phyloP scores from a whole-genome alignment of 2,113 vertebrate species.

The Pseudopipra pipra region DNA sequence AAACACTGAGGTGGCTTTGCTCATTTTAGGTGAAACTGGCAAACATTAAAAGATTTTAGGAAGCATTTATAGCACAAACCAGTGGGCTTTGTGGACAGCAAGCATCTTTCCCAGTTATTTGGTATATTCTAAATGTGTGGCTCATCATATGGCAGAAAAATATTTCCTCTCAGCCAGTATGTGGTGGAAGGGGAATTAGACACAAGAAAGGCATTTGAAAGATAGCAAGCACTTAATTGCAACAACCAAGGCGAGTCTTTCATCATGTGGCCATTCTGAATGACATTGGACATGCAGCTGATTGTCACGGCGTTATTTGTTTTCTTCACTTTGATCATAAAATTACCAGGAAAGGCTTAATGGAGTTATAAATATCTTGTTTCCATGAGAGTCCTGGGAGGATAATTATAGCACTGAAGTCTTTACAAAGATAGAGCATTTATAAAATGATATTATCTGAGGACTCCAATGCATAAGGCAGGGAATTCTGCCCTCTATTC shows the following conservation, averaged over 20 bases:
- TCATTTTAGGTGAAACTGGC: conserved; percentile 6
- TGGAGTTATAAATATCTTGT: conserved; percentile 68
- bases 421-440: conserved; percentile 51
- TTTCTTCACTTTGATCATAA: conserved; percentile 61
- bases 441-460: conserved; percentile 37
- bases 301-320: neutral
- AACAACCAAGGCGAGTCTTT: conserved; percentile 29
- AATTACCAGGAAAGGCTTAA: conserved; percentile 62
- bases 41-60: neutral
- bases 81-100: neutral
- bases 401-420: conserved; percentile 64
- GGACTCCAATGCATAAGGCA: neutral
- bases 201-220: conserved; percentile 31
- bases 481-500: conserved; percentile 23
- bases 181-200: conserved; percentile 1
- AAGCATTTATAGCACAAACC: conserved; percentile 17
- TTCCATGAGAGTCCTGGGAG: conserved; percentile 64
- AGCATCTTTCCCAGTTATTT: conserved; percentile 13
- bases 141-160: conserved; percentile 11
- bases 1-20: neutral
- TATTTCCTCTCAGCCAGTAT: neutral
- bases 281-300: neutral
- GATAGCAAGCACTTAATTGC: conserved; percentile 7
- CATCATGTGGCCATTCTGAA: conserved; percentile 2
- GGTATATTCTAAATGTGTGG: conserved; percentile 26